phyloP scores from a whole-genome alignment of 1,140 invertebrate genomes.

The Musca domestica region DNA sequence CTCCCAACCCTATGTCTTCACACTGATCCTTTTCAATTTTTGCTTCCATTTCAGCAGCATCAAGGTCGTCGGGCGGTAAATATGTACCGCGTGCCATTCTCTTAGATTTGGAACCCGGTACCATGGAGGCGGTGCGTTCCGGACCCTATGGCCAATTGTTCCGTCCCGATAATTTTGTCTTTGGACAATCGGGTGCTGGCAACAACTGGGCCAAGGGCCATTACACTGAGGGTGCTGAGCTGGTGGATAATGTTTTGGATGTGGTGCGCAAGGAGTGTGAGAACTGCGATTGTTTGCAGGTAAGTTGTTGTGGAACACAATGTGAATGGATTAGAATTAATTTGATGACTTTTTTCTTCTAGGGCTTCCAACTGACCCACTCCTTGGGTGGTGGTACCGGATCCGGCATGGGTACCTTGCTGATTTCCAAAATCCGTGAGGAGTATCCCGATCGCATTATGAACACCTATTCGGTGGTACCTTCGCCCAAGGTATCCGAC shows the following conservation, averaged over 20 bases:
- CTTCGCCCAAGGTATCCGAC: constrained; percentile 74
- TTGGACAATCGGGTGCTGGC: constrained; percentile 61
- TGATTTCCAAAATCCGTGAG: constrained; percentile 75
- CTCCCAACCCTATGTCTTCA: too few relatives aligned
- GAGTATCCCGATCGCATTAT: constrained; percentile 83
- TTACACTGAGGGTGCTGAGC: constrained; percentile 75
- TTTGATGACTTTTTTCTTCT: constrained; percentile 55
- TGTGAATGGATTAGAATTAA: constrained; percentile 1
- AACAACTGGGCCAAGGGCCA: constrained; percentile 67
- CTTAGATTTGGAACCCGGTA: constrained; percentile 73
- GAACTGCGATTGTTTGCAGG: constrained; percentile 68
- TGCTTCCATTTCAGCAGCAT: constrained; percentile 37
- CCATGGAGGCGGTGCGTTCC: constrained; percentile 72
- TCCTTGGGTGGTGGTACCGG: constrained; percentile 78
- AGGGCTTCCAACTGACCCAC: constrained; percentile 78
- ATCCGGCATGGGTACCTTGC: constrained; percentile 74
- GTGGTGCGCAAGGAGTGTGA: constrained; percentile 77
- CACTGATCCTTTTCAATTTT: too few relatives aligned
- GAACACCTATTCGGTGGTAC: constrained; percentile 81
- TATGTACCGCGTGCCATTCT: constrained; percentile 78
- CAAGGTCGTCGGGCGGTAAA: constrained; percentile 60
- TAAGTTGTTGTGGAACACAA: too few relatives aligned
- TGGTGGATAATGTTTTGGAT: constrained; percentile 75
- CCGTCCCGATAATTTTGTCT: constrained; percentile 72
- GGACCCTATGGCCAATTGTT: constrained; percentile 72